Conservation (phyloP, 2,113 vertebrate species). For the Peromyscus polionotus region DNA sequence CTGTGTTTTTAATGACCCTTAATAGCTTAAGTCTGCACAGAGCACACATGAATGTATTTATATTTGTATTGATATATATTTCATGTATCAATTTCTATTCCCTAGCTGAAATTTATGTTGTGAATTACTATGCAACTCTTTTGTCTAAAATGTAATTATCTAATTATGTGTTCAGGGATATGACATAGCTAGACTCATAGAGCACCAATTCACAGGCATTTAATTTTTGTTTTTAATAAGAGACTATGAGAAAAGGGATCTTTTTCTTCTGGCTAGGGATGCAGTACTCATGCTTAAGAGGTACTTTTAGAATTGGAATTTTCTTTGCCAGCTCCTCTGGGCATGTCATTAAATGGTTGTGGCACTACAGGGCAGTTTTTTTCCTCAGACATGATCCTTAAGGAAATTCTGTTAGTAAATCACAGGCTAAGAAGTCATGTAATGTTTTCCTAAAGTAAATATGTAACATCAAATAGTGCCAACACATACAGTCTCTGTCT, state of each 20-base stretch:
- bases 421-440: constrained; percentile 60
- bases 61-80: constrained; percentile 83
- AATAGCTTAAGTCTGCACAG: constrained; percentile 69
- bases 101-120: constrained; percentile 74
- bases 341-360: constrained; percentile 74
- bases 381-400: constrained; percentile 57
- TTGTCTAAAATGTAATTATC: constrained; percentile 84
- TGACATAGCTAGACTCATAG: constrained; percentile 74
- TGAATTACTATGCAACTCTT: constrained; percentile 76
- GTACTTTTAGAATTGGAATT: constrained; percentile 72
- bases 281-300: constrained; percentile 63
- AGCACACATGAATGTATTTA: constrained; percentile 78
- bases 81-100: constrained; percentile 82
- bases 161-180: constrained; percentile 82
- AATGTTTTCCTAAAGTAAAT: constrained; percentile 14
- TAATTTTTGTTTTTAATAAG: constrained; percentile 84
- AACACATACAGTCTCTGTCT: constrained; percentile 66
- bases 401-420: constrained; percentile 66
- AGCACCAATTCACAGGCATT: constrained; percentile 78
- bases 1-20: constrained; percentile 76
- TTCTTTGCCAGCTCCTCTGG: constrained; percentile 73
- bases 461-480: constrained; percentile 15
- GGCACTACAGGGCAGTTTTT: constrained; percentile 66
- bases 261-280: constrained; percentile 56
- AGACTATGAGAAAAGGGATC: constrained; percentile 64